Percentiles rank a stretch among this genome's conserved stretches.
phyloP scores from a whole-genome alignment of 1,140 invertebrate species.

The Drosophila ohnishii region DNA sequence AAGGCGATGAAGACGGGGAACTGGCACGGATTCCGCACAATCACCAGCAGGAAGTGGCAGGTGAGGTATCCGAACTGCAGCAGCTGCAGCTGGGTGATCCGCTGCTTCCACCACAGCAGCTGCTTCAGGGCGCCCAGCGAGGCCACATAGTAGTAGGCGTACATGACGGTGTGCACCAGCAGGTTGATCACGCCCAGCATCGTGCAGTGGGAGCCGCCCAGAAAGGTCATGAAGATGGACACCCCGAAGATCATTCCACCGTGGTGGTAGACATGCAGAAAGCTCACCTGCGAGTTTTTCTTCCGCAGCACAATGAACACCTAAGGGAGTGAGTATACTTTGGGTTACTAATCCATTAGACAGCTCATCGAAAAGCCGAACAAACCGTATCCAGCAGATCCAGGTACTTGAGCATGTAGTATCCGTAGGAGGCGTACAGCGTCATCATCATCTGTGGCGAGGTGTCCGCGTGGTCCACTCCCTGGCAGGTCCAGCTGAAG shows the following conservation, averaged over 20 bases:
- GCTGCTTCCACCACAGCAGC: constrained; percentile 83
- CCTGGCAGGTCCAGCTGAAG: constrained; percentile 88
- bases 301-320: constrained; percentile 92
- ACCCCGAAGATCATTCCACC: constrained; percentile 86
- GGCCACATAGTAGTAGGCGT: constrained; percentile 70
- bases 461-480: constrained; percentile 84
- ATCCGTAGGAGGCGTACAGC: constrained; percentile 85
- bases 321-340: constrained; percentile 40
- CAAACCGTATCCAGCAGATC: constrained; percentile 86
- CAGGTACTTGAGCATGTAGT: constrained; percentile 85
- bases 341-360: background rate
- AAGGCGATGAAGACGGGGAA: constrained; percentile 61
- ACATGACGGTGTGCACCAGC: constrained; percentile 77
- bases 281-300: constrained; percentile 91
- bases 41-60: constrained; percentile 84
- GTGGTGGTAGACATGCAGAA: constrained; percentile 94
- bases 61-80: constrained; percentile 85
- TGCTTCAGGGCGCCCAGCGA: constrained; percentile 66
- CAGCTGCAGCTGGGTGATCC: constrained; percentile 75
- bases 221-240: constrained; percentile 84
- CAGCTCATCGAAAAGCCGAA: background rate
- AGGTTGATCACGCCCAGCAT: constrained; percentile 76
- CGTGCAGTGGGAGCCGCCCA: constrained; percentile 84
- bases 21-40: constrained; percentile 67
- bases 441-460: constrained; percentile 84